A percentile compares a stretch with the other conserved stretches of the same genome.
phyloP scores from a whole-genome alignment of 2,113 vertebrate species.

The Pagrus major region DNA sequence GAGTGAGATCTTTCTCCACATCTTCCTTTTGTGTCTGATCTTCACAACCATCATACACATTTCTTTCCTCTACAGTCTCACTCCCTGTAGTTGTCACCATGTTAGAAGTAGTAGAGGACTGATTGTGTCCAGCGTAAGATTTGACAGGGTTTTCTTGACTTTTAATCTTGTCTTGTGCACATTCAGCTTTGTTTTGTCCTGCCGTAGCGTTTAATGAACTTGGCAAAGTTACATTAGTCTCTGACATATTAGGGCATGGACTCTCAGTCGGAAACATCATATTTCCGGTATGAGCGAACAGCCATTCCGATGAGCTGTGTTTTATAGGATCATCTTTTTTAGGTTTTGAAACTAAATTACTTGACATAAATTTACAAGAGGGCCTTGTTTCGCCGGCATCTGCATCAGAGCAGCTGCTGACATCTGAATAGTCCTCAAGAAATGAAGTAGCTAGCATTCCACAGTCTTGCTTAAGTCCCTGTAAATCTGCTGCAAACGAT shows the following conservation, averaged over 20 bases:
- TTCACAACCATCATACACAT: slow-evolving; percentile 11
- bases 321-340: slow-evolving; percentile 38
- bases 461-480: slow-evolving; percentile 71
- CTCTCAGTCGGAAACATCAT: slow-evolving; percentile 22
- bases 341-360: slow-evolving; percentile 34
- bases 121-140: not conserved
- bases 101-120: slow-evolving; percentile 2
- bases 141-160: not conserved
- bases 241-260: slow-evolving; percentile 24
- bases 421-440: slow-evolving; percentile 78
- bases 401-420: slow-evolving; percentile 80
- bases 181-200: slow-evolving; percentile 18
- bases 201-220: slow-evolving; percentile 21
- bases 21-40: slow-evolving; percentile 21
- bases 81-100: not conserved
- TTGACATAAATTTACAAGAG: slow-evolving; percentile 64
- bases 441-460: slow-evolving; percentile 54
- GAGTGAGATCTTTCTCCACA: not conserved
- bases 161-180: slow-evolving; percentile 24
- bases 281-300: slow-evolving; percentile 37
- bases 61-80: slow-evolving; percentile 3
- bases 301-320: slow-evolving; percentile 50
- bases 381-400: slow-evolving; percentile 61
- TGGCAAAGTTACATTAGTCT: slow-evolving; percentile 7
- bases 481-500: slow-evolving; percentile 62